Evolutionary conservation across 1,140 invertebrate genomes (phyloP), one percentile per base, ranked within the genome.

Genomic region (Trichomalopsis sarcophagae): DNA sequence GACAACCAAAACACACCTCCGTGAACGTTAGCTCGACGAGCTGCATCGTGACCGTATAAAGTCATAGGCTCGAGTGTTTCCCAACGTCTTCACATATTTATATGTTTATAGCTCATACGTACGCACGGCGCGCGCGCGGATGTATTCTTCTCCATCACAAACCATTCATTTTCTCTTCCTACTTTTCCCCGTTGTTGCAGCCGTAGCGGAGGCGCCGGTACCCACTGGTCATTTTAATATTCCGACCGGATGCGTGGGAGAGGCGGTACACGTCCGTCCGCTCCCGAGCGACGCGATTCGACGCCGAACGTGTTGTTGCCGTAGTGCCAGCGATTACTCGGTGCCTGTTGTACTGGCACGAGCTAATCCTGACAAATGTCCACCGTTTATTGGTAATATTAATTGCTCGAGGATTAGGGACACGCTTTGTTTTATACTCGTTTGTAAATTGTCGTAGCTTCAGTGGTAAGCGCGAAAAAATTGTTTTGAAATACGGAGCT

Each of bases 141-240:
- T 17, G 30, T 66, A 23, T 9, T 55, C 77, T 79, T 78, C 36
- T 44, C n/a, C 10, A 44, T 27, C n/a, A 6, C 30, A 62, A 33
- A 23, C n/a, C 36, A 81, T 81, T 71, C 0, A 73, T 73, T 81
- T 73, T 81, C 33, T 33, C 68, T 50, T 73, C 62, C 40, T 27
- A 33, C 40, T 50, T 73, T 50, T 73, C 13, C 44, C 14, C 14
- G 6, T 55, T 27, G 80, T 71, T 40, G 10, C 47, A 14, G 55
- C 55, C 4, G 17, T 7, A 11, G 40, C 9, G 40, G 40, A 44
- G 55, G 21, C 47, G 47, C 27, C 69, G 10, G 68, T 71, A 80
- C 10, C 5, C 36, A 73, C 40, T 36, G 62, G 82, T 84, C 75
- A 79, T 71, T 79, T 84, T 71, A 84, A 84, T 84, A 74, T 79